Percentiles rank a stretch among this genome's conserved stretches.
Evolutionary conservation across 2,888 invertebrate species (phyloP).

Genomic region (Harpalus rubripes): DNA sequence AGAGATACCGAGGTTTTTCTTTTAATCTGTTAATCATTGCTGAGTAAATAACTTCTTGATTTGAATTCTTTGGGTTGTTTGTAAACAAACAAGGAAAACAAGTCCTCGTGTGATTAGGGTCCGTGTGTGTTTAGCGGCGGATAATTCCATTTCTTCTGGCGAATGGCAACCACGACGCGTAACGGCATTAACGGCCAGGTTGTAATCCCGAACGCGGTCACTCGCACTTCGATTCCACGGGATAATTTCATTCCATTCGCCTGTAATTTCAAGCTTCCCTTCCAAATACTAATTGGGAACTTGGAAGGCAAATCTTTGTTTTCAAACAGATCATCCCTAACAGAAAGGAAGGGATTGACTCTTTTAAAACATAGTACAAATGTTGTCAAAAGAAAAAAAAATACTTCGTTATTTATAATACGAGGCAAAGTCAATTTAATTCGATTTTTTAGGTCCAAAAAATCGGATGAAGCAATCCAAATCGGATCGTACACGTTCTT

Average conservation of each 20-base stretch:
- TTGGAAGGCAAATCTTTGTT: conserved; percentile 23
- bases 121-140: conserved; percentile 51
- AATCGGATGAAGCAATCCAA: no score
- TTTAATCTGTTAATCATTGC: conserved; percentile 2
- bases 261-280: conserved; percentile 46
- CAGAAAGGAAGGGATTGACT: neutral
- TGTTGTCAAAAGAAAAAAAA: neutral
- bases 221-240: conserved; percentile 38
- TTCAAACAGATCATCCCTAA: conserved; percentile 5
- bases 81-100: no score
- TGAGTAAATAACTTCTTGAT: neutral
- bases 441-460: no score
- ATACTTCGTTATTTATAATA: no score
- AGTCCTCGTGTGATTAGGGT: conserved; percentile 22
- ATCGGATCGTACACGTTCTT: no score
- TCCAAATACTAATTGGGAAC: conserved; percentile 34
- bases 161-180: conserved; percentile 42
- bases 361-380: neutral
- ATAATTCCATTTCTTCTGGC: conserved; percentile 52
- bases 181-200: conserved; percentile 28
- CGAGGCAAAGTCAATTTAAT: no score
- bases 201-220: conserved; percentile 33
- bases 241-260: conserved; percentile 54
- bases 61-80: no score
- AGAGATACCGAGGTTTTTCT: neutral